A percentile compares a stretch with the other conserved stretches of the same genome.
Evolutionary conservation across 2,113 vertebrate genomes (phyloP).

Genomic region (Mastomys natalensis): DNA sequence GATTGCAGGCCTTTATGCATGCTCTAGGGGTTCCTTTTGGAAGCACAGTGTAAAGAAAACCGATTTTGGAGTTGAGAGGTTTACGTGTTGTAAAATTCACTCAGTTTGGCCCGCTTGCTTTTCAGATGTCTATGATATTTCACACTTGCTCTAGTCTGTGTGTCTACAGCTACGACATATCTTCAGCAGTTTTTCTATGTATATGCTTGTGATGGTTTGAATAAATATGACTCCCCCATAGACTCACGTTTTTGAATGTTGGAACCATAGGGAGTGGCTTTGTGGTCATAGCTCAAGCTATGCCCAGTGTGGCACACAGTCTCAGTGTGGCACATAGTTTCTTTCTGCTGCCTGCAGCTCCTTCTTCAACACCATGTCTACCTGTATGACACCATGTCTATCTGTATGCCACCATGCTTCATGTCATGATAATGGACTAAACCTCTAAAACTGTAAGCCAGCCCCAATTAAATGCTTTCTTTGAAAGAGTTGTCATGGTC

Average conservation of each 20-base stretch:
- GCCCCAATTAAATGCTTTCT: background rate
- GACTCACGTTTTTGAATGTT: background rate
- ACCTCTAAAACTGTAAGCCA: background rate
- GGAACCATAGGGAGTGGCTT: background rate
- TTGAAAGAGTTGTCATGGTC: background rate
- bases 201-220: background rate
- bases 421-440: background rate
- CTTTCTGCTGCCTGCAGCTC: too few relatives aligned
- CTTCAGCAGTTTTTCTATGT: background rate
- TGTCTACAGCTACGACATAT: background rate
- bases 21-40: background rate
- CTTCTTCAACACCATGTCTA: background rate
- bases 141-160: background rate
- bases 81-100: background rate
- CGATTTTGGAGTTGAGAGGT: background rate
- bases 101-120: background rate
- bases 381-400: background rate
- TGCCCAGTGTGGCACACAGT: background rate
- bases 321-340: background rate
- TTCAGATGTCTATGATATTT: background rate
- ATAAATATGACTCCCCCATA: background rate
- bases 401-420: background rate
- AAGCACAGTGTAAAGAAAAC: background rate
- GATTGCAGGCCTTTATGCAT: background rate
- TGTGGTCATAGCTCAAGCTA: background rate